These are phyloP conservation scores for Hormaphis cornu DNA, from an alignment of 1,140 invertebrate genomes.

Conservation along the genomic window DNA sequence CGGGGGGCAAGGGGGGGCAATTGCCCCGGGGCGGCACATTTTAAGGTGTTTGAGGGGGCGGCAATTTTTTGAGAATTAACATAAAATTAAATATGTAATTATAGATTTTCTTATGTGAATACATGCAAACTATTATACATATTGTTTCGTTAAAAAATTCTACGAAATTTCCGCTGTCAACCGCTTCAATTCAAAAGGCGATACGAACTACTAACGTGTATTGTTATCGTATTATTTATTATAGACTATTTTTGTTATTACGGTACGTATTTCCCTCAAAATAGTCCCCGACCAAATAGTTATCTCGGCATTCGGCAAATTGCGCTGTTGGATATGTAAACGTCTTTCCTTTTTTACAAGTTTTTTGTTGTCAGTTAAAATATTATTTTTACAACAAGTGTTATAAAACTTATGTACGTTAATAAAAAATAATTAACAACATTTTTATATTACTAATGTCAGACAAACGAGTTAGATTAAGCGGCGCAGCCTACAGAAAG, in stretches of 20 bases:
- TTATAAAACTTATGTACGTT: no score
- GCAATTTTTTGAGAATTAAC: background rate
- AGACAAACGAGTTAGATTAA: background rate
- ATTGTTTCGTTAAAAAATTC: background rate
- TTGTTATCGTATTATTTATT: no score
- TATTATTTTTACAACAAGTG: background rate
- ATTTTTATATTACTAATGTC: background rate
- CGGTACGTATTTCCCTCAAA: no score
- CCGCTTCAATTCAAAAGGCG: no score
- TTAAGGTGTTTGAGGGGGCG: background rate
- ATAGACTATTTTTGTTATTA: no score
- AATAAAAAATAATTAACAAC: background rate
- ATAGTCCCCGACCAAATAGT: no score
- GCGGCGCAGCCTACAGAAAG: slow-evolving; percentile 1
- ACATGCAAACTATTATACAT: background rate
- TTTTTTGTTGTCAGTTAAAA: background rate
- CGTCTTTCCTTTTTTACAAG: background rate
- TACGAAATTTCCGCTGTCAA: background rate
- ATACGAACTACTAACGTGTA: no score
- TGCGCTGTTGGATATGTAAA: background rate
- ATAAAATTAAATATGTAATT: background rate
- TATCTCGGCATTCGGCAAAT: background rate
- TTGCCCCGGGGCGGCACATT: background rate
- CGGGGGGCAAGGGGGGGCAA: background rate
- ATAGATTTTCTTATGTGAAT: background rate